Evolutionary conservation across 2,113 vertebrate species (phyloP).

Genomic region (Menura novaehollandiae): DNA sequence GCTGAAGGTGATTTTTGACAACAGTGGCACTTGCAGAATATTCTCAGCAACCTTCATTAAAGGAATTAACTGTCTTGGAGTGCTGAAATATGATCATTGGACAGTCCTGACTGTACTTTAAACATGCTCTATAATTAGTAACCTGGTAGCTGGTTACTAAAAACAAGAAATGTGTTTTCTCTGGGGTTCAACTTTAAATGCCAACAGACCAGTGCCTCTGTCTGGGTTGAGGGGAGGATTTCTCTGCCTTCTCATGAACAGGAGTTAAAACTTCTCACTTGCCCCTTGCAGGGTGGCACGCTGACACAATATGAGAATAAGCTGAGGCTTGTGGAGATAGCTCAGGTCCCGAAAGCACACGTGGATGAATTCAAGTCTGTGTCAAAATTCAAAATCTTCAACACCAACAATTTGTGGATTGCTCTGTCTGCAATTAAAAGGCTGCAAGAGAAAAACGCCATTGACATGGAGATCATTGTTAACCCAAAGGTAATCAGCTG

Average conservation of each 20-base stretch:
- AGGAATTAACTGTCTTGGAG: neutral
- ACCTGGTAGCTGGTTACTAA: neutral
- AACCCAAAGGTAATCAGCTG: slow-evolving; percentile 87
- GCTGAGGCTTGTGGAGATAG: slow-evolving; percentile 94
- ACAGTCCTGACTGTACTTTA: neutral
- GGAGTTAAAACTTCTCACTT: neutral
- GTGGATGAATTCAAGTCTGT: slow-evolving; percentile 98
- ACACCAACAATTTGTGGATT: slow-evolving; percentile 98
- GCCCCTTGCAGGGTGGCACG: slow-evolving; percentile 85
- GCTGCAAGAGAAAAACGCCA: slow-evolving; percentile 88
- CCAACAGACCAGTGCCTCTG: neutral
- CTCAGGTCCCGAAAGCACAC: slow-evolving; percentile 94
- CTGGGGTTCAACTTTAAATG: neutral
- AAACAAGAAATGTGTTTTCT: neutral
- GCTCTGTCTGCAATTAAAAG: slow-evolving; percentile 92
- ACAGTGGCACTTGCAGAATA: neutral
- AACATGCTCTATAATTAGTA: neutral
- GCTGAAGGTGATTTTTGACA: neutral
- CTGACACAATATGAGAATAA: slow-evolving; percentile 95
- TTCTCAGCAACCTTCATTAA: neutral
- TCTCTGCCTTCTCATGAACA: neutral
- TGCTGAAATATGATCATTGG: neutral
- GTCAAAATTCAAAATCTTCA: slow-evolving; percentile 99
- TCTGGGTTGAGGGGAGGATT: neutral
- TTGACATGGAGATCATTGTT: slow-evolving; percentile 97